Base-by-base conservation (phyloP, 2,888 invertebrate species). In the Scotopteryx bipunctaria region DNA sequence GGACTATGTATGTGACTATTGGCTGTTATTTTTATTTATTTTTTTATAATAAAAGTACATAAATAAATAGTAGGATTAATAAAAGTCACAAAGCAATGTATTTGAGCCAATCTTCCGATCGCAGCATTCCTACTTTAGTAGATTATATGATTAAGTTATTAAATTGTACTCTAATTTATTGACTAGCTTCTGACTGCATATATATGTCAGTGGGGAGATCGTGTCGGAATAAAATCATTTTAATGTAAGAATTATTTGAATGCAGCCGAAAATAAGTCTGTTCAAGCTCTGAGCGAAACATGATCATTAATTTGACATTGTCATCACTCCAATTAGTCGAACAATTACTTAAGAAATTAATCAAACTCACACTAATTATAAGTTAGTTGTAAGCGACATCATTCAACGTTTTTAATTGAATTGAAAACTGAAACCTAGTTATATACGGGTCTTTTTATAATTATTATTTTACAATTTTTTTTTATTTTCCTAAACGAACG, bases 321-420 rank as follows among this genome's bases (percentile, higher is more conserved):
- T 21, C 15, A 32, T 14, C 13, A 21, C 17, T 13, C 2, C 23
- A 23, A 23, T 21, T 17, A 36, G 0, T 31, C 36, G 2, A 19
- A 19, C 5, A 35, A 31, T 21, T 29, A 45, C n/a, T 13, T 32
- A 16, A 23, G 5, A 17, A 21, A 38, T 23, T 38, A 38, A 37
- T 46, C 19, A 35, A 27, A 51, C 32, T 44, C 38, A 44, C 43
- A 50, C 36, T 50, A 44, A 50, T 11, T 25, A 14, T 38, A 25
- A 45, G 21, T 19, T 31, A 31, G 25, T 38, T 11, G 1, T 25
- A 25, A 11, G 11, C 9, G 27, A 27, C 15, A 16, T 17, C 16
- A 17, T 38, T 38, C 23, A 15, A 33, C 13, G 21, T 38, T 38
- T n/a, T 15, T 23, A n/a, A 19, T 11, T 19, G 16, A 31, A 41